These are phyloP conservation scores for Calycopis cecrops DNA, from an alignment of 1,140 invertebrate genomes.

Conservation along the genomic window DNA sequence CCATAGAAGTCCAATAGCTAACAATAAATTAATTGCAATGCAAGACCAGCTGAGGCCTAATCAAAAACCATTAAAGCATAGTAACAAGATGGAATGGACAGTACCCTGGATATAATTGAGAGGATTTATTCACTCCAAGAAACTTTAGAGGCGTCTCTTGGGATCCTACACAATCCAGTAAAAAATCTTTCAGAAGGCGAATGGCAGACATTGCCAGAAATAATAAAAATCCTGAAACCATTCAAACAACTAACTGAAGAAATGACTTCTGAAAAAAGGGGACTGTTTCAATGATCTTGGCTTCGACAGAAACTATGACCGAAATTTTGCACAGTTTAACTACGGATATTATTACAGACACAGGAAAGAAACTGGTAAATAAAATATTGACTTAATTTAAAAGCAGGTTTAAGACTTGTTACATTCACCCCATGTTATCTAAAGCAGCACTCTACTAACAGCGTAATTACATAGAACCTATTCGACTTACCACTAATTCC, in stretches of 20 bases:
- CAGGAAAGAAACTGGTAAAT: constrained; percentile 29
- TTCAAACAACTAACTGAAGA: constrained; percentile 22
- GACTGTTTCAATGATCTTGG: constrained; percentile 19
- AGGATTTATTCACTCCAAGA: constrained; percentile 24
- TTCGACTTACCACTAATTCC: too few relatives aligned
- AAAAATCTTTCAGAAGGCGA: constrained; percentile 22
- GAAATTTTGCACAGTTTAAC: constrained; percentile 26
- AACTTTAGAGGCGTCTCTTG: constrained; percentile 21
- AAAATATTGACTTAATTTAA: constrained; percentile 33
- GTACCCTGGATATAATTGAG: constrained; percentile 23
- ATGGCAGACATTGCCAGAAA: constrained; percentile 26
- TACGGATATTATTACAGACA: constrained; percentile 24
- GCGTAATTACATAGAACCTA: too few relatives aligned
- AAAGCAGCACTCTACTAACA: constrained; percentile 35
- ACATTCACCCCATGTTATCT: constrained; percentile 33
- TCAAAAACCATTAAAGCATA: constrained; percentile 23
- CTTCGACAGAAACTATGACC: constrained; percentile 28
- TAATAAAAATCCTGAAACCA: constrained; percentile 22
- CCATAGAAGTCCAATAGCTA: constrained; percentile 21
- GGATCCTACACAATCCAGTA: constrained; percentile 23
- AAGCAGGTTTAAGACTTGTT: constrained; percentile 33
- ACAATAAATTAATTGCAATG: constrained; percentile 18
- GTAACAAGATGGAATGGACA: constrained; percentile 23
- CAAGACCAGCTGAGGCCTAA: constrained; percentile 14
- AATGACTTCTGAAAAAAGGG: constrained; percentile 21